phyloP scores from a whole-genome alignment of 2,888 invertebrate genomes.

The Drosophila nigricruria region DNA sequence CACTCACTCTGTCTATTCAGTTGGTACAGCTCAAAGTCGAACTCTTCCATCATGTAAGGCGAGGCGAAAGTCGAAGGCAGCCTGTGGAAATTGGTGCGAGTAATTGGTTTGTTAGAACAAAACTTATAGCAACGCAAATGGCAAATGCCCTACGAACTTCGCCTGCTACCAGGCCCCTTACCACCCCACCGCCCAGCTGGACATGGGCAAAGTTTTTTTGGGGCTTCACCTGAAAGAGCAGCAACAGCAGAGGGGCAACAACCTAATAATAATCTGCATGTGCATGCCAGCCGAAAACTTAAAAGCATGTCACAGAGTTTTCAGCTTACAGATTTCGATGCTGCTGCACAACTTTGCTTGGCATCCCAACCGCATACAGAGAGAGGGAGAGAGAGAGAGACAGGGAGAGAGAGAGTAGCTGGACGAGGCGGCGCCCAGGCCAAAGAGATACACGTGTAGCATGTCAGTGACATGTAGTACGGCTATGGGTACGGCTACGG shows the following conservation, averaged over 20 bases:
- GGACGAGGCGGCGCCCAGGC: slow-evolving; percentile 13
- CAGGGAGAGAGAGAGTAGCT: background rate
- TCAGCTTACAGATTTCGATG: slow-evolving; percentile 77
- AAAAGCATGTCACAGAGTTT: slow-evolving; percentile 81
- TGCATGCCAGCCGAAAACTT: slow-evolving; percentile 77
- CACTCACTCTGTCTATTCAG: slow-evolving; percentile 3
- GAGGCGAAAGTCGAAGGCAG: slow-evolving; percentile 54
- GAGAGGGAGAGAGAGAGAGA: background rate
- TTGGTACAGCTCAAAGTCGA: slow-evolving; percentile 67
- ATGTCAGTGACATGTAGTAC: slow-evolving; percentile 68
- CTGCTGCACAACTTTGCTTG: slow-evolving; percentile 75
- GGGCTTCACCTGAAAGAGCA: slow-evolving; percentile 42
- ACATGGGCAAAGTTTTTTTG: slow-evolving; percentile 68
- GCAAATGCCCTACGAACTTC: slow-evolving; percentile 29
- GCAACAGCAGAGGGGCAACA: slow-evolving; percentile 41
- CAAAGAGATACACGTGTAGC: slow-evolving; percentile 77
- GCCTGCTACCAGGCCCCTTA: background rate
- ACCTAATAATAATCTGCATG: slow-evolving; percentile 79
- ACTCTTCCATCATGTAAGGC: slow-evolving; percentile 75
- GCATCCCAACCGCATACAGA: slow-evolving; percentile 26
- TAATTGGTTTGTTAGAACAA: slow-evolving; percentile 80
- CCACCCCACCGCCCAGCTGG: slow-evolving; percentile 41
- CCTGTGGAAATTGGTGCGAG: slow-evolving; percentile 80
- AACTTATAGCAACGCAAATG: slow-evolving; percentile 72
- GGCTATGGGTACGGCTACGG: background rate